Evolutionary conservation across 2,113 vertebrate genomes (phyloP).

Genomic region (Sylvietta virens): DNA sequence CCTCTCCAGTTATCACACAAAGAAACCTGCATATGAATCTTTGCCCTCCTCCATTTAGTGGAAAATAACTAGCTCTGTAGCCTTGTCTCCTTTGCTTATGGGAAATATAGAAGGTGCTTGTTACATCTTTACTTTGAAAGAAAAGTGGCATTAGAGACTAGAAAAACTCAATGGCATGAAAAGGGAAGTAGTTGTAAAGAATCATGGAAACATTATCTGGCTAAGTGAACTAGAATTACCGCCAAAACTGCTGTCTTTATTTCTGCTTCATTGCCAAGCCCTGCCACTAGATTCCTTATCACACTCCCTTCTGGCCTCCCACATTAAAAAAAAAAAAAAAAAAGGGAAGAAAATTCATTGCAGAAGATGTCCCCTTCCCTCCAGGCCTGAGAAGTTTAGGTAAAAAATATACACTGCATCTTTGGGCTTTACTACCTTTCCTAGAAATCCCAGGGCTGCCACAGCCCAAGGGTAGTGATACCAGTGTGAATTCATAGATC

Average conservation of each 20-base stretch:
- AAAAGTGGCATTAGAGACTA: not conserved
- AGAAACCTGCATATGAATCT: not conserved
- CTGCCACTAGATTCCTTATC: not conserved
- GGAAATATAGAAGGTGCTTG: not conserved
- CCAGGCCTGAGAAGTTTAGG: not conserved
- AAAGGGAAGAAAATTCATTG: not conserved
- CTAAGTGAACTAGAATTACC: constrained; percentile 23
- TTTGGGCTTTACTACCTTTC: not conserved
- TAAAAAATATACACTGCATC: not conserved
- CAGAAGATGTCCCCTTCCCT: not conserved
- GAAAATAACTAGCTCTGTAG: not conserved
- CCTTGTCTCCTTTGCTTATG: not conserved
- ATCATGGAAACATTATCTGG: not conserved
- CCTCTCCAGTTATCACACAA: not conserved
- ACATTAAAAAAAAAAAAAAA: not conserved
- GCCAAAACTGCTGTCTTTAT: not conserved
- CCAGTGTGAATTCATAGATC: not conserved
- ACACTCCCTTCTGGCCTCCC: not conserved
- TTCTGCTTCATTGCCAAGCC: not conserved
- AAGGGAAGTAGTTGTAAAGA: constrained; percentile 8
- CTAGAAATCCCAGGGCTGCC: not conserved
- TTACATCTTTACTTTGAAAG: not conserved
- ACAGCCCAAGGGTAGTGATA: not conserved
- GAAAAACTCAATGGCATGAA: not conserved
- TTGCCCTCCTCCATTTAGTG: not conserved